A percentile compares a stretch with the other conserved stretches of the same genome.
These are phyloP conservation scores for Austrofundulus limnaeus DNA, from an alignment of 2,113 vertebrate genomes.

Conservation along the genomic window DNA sequence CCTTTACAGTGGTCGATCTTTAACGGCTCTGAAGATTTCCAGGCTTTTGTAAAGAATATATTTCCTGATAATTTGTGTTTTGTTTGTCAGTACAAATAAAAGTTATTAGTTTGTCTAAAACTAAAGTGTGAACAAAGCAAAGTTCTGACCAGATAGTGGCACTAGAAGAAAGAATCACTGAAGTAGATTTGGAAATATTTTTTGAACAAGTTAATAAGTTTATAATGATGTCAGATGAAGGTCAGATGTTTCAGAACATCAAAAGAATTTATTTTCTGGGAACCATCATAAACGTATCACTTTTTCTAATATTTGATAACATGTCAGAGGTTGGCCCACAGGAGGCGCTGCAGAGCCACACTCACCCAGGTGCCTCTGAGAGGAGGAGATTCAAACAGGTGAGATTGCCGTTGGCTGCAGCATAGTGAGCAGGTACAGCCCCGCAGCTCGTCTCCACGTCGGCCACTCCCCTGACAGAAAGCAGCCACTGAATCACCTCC, in stretches of 20 bases:
- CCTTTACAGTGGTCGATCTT: not conserved
- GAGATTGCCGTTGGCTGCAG: constrained; percentile 83
- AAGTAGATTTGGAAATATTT: not conserved
- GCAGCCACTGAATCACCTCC: constrained; percentile 75
- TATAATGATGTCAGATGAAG: too few species aligned
- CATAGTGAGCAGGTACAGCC: constrained; percentile 85
- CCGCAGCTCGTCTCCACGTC: constrained; percentile 78
- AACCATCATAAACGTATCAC: too few species aligned
- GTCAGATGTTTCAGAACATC: too few species aligned
- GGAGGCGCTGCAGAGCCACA: not conserved
- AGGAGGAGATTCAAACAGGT: constrained; percentile 82
- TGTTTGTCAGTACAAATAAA: not conserved
- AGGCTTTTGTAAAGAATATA: too few species aligned
- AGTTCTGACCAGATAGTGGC: not conserved
- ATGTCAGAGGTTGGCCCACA: not conserved
- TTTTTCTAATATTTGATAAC: too few species aligned
- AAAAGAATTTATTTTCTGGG: too few species aligned
- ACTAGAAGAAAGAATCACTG: not conserved
- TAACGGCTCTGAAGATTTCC: too few species aligned
- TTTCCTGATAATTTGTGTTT: too few species aligned
- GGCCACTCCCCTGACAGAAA: constrained; percentile 71
- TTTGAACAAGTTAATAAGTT: too few species aligned
- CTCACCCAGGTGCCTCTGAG: constrained; percentile 74
- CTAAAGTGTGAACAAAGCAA: not conserved
- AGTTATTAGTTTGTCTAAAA: not conserved